Percentiles rank a stretch among this genome's conserved stretches.
These are phyloP conservation scores for Heteromormyrus szaboi DNA, from an alignment of 2,797 vertebrate species.

Conservation along the genomic window DNA sequence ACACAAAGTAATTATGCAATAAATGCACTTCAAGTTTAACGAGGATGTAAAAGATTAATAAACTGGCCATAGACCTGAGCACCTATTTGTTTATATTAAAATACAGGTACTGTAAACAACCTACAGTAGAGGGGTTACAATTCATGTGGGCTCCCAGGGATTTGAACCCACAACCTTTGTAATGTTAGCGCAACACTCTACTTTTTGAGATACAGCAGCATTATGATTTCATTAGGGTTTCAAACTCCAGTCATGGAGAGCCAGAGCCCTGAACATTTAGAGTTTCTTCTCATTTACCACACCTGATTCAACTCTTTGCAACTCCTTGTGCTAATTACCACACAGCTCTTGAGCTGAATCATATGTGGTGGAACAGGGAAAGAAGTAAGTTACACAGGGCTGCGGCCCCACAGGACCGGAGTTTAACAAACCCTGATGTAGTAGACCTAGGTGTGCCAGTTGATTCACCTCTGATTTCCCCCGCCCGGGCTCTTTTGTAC, in stretches of 20 bases:
- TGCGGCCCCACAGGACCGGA: background rate
- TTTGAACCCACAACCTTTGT: background rate
- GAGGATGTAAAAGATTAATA: background rate
- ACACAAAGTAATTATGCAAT: background rate
- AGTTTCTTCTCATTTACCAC: background rate
- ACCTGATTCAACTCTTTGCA: background rate
- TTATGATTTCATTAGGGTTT: background rate
- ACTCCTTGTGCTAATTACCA: no score
- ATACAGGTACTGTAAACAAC: background rate
- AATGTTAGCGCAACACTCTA: background rate
- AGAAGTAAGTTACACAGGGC: background rate
- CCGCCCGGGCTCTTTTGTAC: slow-evolving; percentile 93
- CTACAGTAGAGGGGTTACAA: background rate
- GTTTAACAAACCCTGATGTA: background rate
- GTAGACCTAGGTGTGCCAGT: background rate
- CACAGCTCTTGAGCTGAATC: background rate
- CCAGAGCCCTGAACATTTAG: background rate
- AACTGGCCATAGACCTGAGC: background rate
- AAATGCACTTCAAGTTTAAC: background rate
- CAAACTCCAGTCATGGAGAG: background rate
- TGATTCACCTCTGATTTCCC: slow-evolving; percentile 86
- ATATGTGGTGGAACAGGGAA: background rate
- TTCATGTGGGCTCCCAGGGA: background rate
- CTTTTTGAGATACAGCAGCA: background rate
- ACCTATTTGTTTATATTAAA: background rate